Conservation (phyloP, 2,888 invertebrate genomes). For the Eurytoma californica region DNA sequence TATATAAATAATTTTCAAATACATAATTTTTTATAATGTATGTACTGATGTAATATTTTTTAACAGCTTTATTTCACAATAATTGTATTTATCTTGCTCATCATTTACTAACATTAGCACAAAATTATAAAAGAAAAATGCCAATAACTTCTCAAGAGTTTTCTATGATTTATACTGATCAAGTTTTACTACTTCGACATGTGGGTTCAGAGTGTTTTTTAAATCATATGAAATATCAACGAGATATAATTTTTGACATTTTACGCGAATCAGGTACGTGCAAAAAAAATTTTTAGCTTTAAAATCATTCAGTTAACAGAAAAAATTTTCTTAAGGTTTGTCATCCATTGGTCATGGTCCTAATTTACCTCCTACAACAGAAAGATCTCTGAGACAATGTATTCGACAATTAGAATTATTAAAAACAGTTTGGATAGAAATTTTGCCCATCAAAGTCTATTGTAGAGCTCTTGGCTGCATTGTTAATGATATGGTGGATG, state of each 20-base stretch:
- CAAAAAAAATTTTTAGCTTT: neutral
- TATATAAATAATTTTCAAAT: neutral
- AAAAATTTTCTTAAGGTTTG: slow-evolving; percentile 70
- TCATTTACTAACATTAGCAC: slow-evolving; percentile 81
- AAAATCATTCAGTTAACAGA: neutral
- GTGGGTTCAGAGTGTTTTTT: slow-evolving; percentile 84
- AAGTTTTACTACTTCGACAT: slow-evolving; percentile 81
- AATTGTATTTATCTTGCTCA: slow-evolving; percentile 93
- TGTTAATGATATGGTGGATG: slow-evolving; percentile 81
- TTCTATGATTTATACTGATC: slow-evolving; percentile 82
- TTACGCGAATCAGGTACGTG: slow-evolving; percentile 83
- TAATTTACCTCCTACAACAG: slow-evolving; percentile 79
- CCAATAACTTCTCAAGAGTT: slow-evolving; percentile 77
- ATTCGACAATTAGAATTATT: slow-evolving; percentile 88
- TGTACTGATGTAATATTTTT: slow-evolving; percentile 26
- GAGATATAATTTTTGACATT: slow-evolving; percentile 85
- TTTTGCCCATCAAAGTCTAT: slow-evolving; percentile 87
- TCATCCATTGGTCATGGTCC: slow-evolving; percentile 75
- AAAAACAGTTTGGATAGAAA: slow-evolving; percentile 91
- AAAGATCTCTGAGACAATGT: slow-evolving; percentile 88
- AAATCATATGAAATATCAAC: slow-evolving; percentile 85
- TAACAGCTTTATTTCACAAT: slow-evolving; percentile 89
- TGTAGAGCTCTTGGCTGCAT: slow-evolving; percentile 83
- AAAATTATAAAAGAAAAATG: slow-evolving; percentile 81
- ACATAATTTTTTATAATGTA: neutral